Base-by-base conservation (phyloP, 2,797 vertebrate genomes). In the Scomberomorus guttatus region DNA sequence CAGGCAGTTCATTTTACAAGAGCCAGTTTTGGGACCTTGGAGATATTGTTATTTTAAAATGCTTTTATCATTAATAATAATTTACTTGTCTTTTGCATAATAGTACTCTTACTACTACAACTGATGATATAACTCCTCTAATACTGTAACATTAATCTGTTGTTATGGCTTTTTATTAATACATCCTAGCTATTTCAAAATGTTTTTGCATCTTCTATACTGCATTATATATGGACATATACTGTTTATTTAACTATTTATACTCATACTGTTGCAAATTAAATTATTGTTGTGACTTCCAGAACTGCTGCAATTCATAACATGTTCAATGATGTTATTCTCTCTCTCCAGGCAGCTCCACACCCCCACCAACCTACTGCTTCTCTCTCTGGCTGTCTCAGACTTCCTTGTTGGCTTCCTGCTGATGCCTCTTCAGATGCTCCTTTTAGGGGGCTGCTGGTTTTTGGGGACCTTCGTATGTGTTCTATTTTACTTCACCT, bases 361-460 rank as follows among this genome's bases (percentile, higher is more conserved):
- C 63, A 86, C 39, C 9, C 32, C 80, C 29, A 85, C 82, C 55
- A 87, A 90, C 78, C 39, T 87, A 29, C 25, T 86, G 25, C 72
- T 90, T 46, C 82, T 85, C 34, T 90, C 86, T 0, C 59, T 88
- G 57, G 85, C 85, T 29, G 66, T 85, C 22, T 72, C 82, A 1
- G 88, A 85, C 12, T 48, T 88, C 27, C 46, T 86, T 0, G 81
- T 88, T 1, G 86, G 85, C 2, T 27, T 87, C 12, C 55, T 84
- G 24, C 3, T 82, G 56, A 73, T 79, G 77, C 75, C 72, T 0
- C 1, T 65, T 29, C 29, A 27, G 32, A 73, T 72, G 20, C n/a
- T 77, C 10, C 54, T 62, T 2, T 18, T 46, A 7, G 56, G 44
- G 22, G 65, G 54, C 13, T 87, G 79, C 25, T 87, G 81, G 85